Evolutionary conservation across 2,888 invertebrate species (phyloP).

Genomic region (Caenorhabditis sp.): DNA sequence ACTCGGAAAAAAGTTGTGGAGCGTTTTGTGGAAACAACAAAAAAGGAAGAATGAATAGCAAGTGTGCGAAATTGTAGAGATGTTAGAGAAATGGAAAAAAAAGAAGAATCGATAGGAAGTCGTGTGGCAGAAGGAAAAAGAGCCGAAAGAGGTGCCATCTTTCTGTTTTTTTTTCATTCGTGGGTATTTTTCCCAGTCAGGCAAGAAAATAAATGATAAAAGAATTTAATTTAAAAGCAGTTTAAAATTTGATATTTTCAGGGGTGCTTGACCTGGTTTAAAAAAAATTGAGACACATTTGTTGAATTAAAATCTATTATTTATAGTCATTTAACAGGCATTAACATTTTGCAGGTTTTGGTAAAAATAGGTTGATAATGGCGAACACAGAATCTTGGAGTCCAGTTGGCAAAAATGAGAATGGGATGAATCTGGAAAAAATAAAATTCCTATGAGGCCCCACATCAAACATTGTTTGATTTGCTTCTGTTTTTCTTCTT

Average conservation of each 20-base stretch:
- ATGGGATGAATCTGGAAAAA: constrained; percentile 47
- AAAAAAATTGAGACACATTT: too few relatives aligned
- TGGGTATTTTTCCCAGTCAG: not conserved
- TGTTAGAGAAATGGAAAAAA: not conserved
- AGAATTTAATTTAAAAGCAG: too few relatives aligned
- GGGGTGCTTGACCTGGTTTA: too few relatives aligned
- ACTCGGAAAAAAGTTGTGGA: constrained; percentile 4
- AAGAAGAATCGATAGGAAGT: constrained; percentile 1
- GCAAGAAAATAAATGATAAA: constrained; percentile 12
- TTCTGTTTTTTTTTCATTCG: constrained; percentile 1
- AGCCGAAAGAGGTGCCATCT: constrained; percentile 1
- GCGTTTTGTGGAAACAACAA: constrained; percentile 3
- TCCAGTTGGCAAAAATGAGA: constrained; percentile 46
- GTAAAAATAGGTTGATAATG: constrained; percentile 16
- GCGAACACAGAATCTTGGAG: constrained; percentile 45
- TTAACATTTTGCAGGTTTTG: constrained; percentile 29
- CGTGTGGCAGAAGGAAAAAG: constrained; percentile 7
- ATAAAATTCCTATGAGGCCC: not conserved
- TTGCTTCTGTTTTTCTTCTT: not conserved
- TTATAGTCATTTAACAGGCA: too few relatives aligned
- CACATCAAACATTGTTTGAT: not conserved
- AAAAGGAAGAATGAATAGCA: constrained; percentile 9
- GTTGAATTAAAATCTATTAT: too few relatives aligned
- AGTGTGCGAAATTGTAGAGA: constrained; percentile 10
- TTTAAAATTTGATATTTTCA: too few relatives aligned